Evolutionary conservation across 2,888 invertebrate species (phyloP), one percentile per base, ranked within the genome.

Genomic region (Dryadula phaetusa): DNA sequence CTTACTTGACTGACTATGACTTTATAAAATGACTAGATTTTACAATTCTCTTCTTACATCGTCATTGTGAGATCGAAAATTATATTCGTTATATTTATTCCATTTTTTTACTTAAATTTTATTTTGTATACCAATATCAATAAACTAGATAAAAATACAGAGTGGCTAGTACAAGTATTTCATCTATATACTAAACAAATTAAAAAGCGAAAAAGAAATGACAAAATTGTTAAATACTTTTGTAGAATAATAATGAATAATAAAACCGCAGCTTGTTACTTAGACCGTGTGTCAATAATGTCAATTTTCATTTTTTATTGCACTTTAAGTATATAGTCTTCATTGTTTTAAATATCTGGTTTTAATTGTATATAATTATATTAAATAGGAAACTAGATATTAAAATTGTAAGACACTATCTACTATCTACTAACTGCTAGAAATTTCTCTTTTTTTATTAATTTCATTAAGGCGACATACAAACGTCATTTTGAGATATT

Each of bases 1-100:
- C 40, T 56, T 56, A 56, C 10, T 22, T 40, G 16, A 0, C 56
- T 40, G 16, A 0, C 56, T 56, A 56, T 56, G 56, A 56, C 56
- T 56, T 20, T 40, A 56, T 40, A 16, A 40, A 40, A 40, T 56
- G 56, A 56, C 56, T 56, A 56, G 56, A 56, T 40, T 40, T 40
- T 56, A 40, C 37, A 40, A 22, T 20, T 40, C n/a, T 10, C 16
- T 6, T 14, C 1, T 4, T 46, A 22, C 0, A 46, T 20, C 18
- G 4, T 44, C 22, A 20, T 22, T 22, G 10, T 20, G 46, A 46
- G 46, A 46, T 46, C 12, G 46, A 4, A 22, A 4, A 46, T 46
- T 3, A 22, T 46, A 46, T 46, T 46, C 14, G 10, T 10, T 46
- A 10, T 22, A 18, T 20, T 10, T 46, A 46, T 46, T n/a, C n/a